Conservation (phyloP, 2,797 vertebrate genomes). For the Microctenopoma steveboyesi region DNA sequence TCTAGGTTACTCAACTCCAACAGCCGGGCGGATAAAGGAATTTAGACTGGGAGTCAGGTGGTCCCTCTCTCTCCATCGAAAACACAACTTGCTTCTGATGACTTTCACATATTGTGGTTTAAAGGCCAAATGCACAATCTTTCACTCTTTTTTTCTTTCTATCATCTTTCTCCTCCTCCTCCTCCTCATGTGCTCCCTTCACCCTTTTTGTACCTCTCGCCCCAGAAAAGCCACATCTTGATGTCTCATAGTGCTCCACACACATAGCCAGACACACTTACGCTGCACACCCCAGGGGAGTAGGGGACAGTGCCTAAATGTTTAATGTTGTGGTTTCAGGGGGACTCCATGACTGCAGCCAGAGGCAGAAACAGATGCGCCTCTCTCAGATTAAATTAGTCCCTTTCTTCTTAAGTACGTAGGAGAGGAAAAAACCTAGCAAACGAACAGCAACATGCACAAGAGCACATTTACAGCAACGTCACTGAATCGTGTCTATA, state of each 20-base stretch:
- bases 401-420: slow-evolving; percentile 53
- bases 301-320: slow-evolving; percentile 65
- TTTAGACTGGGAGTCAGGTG: slow-evolving; percentile 42
- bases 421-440: slow-evolving; percentile 45
- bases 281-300: slow-evolving; percentile 48
- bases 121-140: slow-evolving; percentile 58
- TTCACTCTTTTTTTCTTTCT: slow-evolving; percentile 33
- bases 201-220: slow-evolving; percentile 35
- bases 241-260: slow-evolving; percentile 47
- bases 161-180: background rate
- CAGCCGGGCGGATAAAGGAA: slow-evolving; percentile 52
- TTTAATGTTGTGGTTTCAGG: slow-evolving; percentile 80
- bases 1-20: slow-evolving; percentile 53
- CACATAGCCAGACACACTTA: slow-evolving; percentile 35
- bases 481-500: slow-evolving; percentile 1
- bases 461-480: slow-evolving; percentile 29
- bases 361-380: slow-evolving; percentile 79
- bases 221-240: slow-evolving; percentile 55
- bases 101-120: slow-evolving; percentile 76
- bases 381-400: slow-evolving; percentile 76
- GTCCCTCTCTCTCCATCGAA: slow-evolving; percentile 46
- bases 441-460: slow-evolving; percentile 44
- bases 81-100: slow-evolving; percentile 75
- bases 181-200: background rate
- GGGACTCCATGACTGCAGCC: slow-evolving; percentile 74